These are phyloP conservation scores for Campoplex nolae DNA, from an alignment of 2,888 invertebrate genomes.

Conservation along the genomic window DNA sequence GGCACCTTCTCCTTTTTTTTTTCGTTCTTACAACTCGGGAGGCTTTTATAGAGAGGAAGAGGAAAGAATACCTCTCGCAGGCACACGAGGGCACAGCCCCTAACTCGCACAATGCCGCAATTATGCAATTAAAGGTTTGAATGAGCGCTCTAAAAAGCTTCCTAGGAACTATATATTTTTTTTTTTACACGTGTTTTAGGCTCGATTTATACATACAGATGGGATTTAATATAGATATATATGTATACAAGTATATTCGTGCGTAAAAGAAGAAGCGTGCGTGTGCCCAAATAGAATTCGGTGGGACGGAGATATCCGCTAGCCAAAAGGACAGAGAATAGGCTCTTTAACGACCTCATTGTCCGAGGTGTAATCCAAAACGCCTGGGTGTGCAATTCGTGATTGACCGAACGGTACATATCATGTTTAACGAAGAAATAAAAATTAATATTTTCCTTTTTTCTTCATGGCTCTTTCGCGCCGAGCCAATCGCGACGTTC, in stretches of 20 bases:
- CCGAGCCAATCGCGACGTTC: slow-evolving; percentile 3
- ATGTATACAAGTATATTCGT: slow-evolving; percentile 9
- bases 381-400: slow-evolving; percentile 72
- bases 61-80: slow-evolving; percentile 53
- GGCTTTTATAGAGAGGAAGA: slow-evolving; percentile 24
- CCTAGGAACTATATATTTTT: slow-evolving; percentile 37
- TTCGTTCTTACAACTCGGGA: slow-evolving; percentile 19
- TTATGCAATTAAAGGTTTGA: slow-evolving; percentile 81
- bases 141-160: slow-evolving; percentile 70
- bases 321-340: slow-evolving; percentile 44
- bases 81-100: slow-evolving; percentile 56
- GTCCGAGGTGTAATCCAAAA: slow-evolving; percentile 81
- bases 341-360: slow-evolving; percentile 79
- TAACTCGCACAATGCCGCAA: slow-evolving; percentile 78
- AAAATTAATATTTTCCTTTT: slow-evolving; percentile 43
- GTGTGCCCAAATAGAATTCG: slow-evolving; percentile 72
- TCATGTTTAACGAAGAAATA: slow-evolving; percentile 37
- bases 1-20: slow-evolving; percentile 56
- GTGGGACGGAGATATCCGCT: slow-evolving; percentile 31
- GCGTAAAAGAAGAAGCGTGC: slow-evolving; percentile 32
- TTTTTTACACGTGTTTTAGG: slow-evolving; percentile 25
- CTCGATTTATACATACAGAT: background rate
- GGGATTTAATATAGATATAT: slow-evolving; percentile 24
- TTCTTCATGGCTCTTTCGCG: background rate
- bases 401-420: slow-evolving; percentile 6